Base-by-base conservation (phyloP, 2,888 invertebrate species). In the Euplagia quadripunctaria region DNA sequence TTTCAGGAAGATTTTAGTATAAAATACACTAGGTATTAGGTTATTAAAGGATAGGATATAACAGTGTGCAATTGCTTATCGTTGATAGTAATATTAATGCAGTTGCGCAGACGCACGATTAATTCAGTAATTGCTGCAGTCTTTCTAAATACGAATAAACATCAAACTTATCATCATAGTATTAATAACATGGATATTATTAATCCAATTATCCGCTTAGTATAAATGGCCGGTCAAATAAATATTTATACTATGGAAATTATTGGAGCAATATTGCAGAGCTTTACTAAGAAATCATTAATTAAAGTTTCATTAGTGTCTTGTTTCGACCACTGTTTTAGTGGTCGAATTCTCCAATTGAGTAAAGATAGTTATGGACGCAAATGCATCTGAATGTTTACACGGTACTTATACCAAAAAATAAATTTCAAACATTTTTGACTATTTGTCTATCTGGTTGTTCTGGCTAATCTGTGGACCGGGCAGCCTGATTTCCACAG, bases 161-260 rank as follows among this genome's bases (percentile, higher is more conserved):
- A 71, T 82, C 51, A 69, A 79, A 72, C 71, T 74, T 74, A 82
- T 75, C 82, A 75, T 71, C 68, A 64, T 46, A 68, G 64, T 70
- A 81, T 81, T 76, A 71, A 73, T 75, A 72, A 70, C 77, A 69
- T 49, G 58, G 68, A 70, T 2, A 31, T 75, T 77, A 84, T 82
- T 80, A 83, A 80, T 85, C 70, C 81, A 83, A 80, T 75, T 84
- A 82, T 49, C 31, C 17, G 65, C 68, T 70, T 3, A 72, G 79
- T 74, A 58, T 76, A 70, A 70, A 55, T n/a, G 61, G n/a, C 8
- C 71, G 55, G 75, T 68, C 69, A 65, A 71, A 74, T 82, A 80
- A 82, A 85, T 82, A 85, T 85, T 85, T 75, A 82, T 14, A 61
- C 12, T 61, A 31, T 76, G 75, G 73, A 67, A 82, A 82, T 82